Evolutionary conservation across 2,113 vertebrate species (phyloP).

Genomic region (Cyphomyrus plagiostoma): DNA sequence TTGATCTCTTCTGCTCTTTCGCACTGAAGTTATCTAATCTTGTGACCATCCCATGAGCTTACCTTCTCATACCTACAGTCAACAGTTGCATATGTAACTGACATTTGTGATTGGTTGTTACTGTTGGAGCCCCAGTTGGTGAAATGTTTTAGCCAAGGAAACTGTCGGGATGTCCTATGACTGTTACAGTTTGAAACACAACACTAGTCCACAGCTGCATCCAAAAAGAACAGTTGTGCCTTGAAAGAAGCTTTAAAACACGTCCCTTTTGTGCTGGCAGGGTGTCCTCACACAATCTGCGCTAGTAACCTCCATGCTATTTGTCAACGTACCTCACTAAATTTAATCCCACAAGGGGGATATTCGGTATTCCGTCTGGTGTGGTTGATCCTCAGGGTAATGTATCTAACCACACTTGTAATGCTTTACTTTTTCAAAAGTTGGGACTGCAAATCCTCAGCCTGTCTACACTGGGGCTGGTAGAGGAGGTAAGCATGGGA

Average conservation of each 20-base stretch:
- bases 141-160: background rate
- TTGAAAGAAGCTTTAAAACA: background rate
- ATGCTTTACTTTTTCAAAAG: conserved; percentile 33
- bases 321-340: background rate
- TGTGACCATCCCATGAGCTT: background rate
- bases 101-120: background rate
- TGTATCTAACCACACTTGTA: conserved; percentile 32
- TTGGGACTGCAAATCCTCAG: conserved; percentile 30
- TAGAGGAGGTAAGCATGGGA: conserved; percentile 33
- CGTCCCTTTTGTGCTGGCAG: background rate
- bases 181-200: background rate
- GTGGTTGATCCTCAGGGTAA: background rate
- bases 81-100: background rate
- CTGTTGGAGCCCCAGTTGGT: background rate
- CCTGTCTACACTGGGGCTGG: conserved; percentile 31
- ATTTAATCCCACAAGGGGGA: background rate
- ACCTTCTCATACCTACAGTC: conserved; percentile 2
- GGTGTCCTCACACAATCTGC: background rate
- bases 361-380: conserved; percentile 8
- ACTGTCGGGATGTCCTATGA: background rate
- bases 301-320: background rate
- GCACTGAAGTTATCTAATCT: background rate
- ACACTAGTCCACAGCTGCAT: background rate
- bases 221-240: background rate
- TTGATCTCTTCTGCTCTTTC: background rate